These are phyloP conservation scores for Distichodus sexfasciatus DNA, from an alignment of 2,797 vertebrate genomes.

Conservation along the genomic window DNA sequence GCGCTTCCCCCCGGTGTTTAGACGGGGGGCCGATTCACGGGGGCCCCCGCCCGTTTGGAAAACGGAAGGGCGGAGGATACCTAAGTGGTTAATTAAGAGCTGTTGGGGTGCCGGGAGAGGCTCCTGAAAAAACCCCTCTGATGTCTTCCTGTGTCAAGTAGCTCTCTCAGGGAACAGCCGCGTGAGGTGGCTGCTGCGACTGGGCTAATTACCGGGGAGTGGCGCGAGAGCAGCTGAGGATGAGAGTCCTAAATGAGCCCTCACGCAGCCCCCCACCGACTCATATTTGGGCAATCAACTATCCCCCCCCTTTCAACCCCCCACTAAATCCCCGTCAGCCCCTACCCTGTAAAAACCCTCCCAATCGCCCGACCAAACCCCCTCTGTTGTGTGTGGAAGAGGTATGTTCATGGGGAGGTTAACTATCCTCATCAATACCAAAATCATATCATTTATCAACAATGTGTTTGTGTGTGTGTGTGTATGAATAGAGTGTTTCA, in stretches of 20 bases:
- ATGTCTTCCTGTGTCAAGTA: slow-evolving; percentile 99
- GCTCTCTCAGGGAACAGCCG: slow-evolving; percentile 87
- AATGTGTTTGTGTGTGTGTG: too few relatives aligned
- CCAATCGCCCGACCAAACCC: too few relatives aligned
- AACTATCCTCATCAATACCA: too few relatives aligned
- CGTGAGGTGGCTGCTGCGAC: slow-evolving; percentile 89
- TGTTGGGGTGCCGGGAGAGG: slow-evolving; percentile 94
- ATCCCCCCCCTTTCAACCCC: neutral
- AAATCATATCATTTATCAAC: too few relatives aligned
- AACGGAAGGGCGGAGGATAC: slow-evolving; percentile 87
- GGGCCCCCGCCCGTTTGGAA: slow-evolving; percentile 89
- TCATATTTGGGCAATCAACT: slow-evolving; percentile 66
- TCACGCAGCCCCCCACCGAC: slow-evolving; percentile 61
- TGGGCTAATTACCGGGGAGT: slow-evolving; percentile 92
- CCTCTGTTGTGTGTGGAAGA: slow-evolving; percentile 61
- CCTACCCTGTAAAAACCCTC: too few relatives aligned
- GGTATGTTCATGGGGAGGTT: slow-evolving; percentile 20
- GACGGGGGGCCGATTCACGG: slow-evolving; percentile 85
- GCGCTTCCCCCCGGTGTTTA: slow-evolving; percentile 93
- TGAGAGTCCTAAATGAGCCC: slow-evolving; percentile 72
- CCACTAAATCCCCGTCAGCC: too few relatives aligned
- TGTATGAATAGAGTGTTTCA: too few relatives aligned
- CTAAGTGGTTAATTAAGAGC: slow-evolving; percentile 99
- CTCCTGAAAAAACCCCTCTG: slow-evolving; percentile 98
- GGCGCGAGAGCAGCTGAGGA: slow-evolving; percentile 86